Evolutionary conservation across 2,797 vertebrate genomes (phyloP), one percentile per base, ranked within the genome.

Genomic region (Channallabes apus): DNA sequence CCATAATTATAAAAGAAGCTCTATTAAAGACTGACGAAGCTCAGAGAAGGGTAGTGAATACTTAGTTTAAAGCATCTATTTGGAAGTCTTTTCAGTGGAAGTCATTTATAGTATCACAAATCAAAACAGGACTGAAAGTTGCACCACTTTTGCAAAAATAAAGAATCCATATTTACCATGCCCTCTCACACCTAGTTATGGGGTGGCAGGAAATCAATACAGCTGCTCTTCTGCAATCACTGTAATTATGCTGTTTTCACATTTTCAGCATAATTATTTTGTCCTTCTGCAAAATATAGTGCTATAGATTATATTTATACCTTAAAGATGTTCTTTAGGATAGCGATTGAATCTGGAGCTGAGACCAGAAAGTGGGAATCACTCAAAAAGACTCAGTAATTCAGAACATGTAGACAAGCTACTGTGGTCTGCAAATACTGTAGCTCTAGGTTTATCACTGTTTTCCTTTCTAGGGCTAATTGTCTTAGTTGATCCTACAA

Each of bases 281-380:
- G 29, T 71, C 51, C 7, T 72, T 72, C 32, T 71, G 54, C 67
- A 82, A 71, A n/a, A 32, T 71, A 54, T 24, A 38, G 8, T 69
- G 4, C 29, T 59, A 18, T 24, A 27, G 12, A 12, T 35, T 41
- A 61, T 51, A 72, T 59, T 15, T 82, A 58, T 15, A 38, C 24
- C 35, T 61, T 59, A 41, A 41, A 69, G 17, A 41, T 41, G 46
- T 46, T 71, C 15, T 77, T 67, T 71, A 54, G 56, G 95, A 35
- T 68, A 35, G 97, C 59, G 95, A 32, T 92, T 97, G 84, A 96
- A 97, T 83, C 91, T 97, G 90, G 95, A 96, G 85, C 92, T 97
- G 91, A 93, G 92, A 87, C 95, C 96, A 1, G 86, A 35, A 0
- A 95, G 95, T 76, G 96, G 97, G 90, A 89, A 94, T 18, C 93